Conservation (phyloP, 2,888 invertebrate genomes). For the Xestobium rufovillosum region DNA sequence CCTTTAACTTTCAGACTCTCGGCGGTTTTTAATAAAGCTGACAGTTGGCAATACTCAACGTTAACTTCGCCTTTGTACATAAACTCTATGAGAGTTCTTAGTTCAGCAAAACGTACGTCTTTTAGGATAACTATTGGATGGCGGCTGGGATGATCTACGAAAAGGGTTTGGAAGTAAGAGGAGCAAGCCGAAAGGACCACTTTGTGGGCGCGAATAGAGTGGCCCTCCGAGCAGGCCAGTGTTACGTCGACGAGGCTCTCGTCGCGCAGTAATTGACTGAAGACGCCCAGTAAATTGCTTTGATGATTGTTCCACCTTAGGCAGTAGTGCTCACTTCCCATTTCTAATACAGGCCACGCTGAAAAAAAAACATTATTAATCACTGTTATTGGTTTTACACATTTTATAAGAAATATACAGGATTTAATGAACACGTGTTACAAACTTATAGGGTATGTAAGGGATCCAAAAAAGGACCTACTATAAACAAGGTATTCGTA, state of each 20-base stretch:
- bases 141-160: slow-evolving; percentile 81
- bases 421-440: too few relatives aligned
- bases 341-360: slow-evolving; percentile 88
- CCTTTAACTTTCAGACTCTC: slow-evolving; percentile 91
- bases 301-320: slow-evolving; percentile 99
- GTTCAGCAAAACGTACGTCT: slow-evolving; percentile 86
- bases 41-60: slow-evolving; percentile 89
- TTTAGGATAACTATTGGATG: slow-evolving; percentile 92
- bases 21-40: slow-evolving; percentile 83
- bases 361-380: slow-evolving; percentile 35
- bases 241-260: slow-evolving; percentile 94
- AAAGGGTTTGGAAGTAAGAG: slow-evolving; percentile 89
- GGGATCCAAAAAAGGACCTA: too few relatives aligned
- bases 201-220: slow-evolving; percentile 88
- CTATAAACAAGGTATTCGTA: too few relatives aligned
- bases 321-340: slow-evolving; percentile 98
- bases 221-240: slow-evolving; percentile 92
- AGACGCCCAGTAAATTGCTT: slow-evolving; percentile 95
- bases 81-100: slow-evolving; percentile 88
- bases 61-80: slow-evolving; percentile 96
- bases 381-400: too few relatives aligned
- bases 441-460: too few relatives aligned
- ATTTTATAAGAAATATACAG: too few relatives aligned
- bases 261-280: slow-evolving; percentile 93
- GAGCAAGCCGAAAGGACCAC: slow-evolving; percentile 93